Base-by-base conservation (phyloP, 2,888 invertebrate species). In the Apodemia zela region DNA sequence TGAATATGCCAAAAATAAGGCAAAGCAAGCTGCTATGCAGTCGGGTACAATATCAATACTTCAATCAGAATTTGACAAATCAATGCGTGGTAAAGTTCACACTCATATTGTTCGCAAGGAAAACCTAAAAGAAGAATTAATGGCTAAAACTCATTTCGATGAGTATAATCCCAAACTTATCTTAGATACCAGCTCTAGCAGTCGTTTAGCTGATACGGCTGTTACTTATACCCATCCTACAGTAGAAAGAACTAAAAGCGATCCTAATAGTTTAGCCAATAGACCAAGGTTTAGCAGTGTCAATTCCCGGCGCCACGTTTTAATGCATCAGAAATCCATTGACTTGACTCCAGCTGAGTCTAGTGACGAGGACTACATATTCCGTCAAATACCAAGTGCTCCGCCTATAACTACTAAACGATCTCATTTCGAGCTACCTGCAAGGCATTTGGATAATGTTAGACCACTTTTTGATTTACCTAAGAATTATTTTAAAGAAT, bases 281-380 rank as follows among this genome's bases (percentile, higher is more conserved):
- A 92, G 96, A 64, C 95, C 95, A 67, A 93, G 96, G 17, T 89
- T 96, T 63, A 95, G 94, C 66, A 95, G 95, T 65, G 95, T 95
- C 5, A 95, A 93, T 75, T 94, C 95, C 3, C 93, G 96, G n/a
- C 93, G 96, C 18, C 95, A 96, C 82, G 94, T 96, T 35, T 80
- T 97, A 29, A 97, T 95, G 94, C 97, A 97, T 82, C 97, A 97
- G 75, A 96, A 97, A 77, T 96, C 96, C 0, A 96, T 97, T 66
- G 97, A 97, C 76, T 84, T 97, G 35, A 96, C 97, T 1, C 96
- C 96, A 5, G 96, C 96, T 0, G 97, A 96, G 82, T 96, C 96
- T 0, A 96, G 96, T 66, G 96, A 97, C 75, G 96, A 96, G 79
- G 96, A 96, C 80, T 95, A 95, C 74, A 93, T 95, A 21, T 95